phyloP scores from a whole-genome alignment of 2,888 invertebrate species.

The Galerucella nymphaeae region DNA sequence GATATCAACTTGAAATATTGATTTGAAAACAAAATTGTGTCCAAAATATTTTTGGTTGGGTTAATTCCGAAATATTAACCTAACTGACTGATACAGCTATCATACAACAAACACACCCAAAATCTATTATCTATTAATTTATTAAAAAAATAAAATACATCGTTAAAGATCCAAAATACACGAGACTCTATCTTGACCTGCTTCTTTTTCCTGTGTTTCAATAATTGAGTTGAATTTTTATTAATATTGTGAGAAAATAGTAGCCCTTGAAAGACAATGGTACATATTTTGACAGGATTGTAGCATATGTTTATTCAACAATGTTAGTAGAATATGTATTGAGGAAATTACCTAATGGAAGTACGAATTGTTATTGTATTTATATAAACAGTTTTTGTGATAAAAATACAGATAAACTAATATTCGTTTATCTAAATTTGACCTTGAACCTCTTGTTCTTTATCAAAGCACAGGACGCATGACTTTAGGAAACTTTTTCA shows the following conservation, averaged over 20 bases:
- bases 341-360: background rate
- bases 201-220: background rate
- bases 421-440: constrained; percentile 27
- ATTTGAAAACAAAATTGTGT: too few relatives aligned
- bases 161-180: background rate
- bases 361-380: background rate
- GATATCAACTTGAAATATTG: too few relatives aligned
- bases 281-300: constrained; percentile 1
- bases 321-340: background rate
- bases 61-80: too few relatives aligned
- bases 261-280: background rate
- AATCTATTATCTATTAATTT: background rate
- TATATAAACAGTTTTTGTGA: background rate
- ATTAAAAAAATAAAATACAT: background rate
- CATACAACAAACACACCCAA: too few relatives aligned
- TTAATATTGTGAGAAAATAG: background rate
- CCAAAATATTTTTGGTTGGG: too few relatives aligned
- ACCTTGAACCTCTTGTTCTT: constrained; percentile 37
- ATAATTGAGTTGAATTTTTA: background rate
- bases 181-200: constrained; percentile 1
- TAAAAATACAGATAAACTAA: constrained; percentile 8
- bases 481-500: constrained; percentile 29
- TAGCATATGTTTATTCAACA: background rate
- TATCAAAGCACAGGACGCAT: constrained; percentile 27
- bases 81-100: too few relatives aligned